phyloP scores from a whole-genome alignment of 2,888 invertebrate genomes.

The Acleris cristana region DNA sequence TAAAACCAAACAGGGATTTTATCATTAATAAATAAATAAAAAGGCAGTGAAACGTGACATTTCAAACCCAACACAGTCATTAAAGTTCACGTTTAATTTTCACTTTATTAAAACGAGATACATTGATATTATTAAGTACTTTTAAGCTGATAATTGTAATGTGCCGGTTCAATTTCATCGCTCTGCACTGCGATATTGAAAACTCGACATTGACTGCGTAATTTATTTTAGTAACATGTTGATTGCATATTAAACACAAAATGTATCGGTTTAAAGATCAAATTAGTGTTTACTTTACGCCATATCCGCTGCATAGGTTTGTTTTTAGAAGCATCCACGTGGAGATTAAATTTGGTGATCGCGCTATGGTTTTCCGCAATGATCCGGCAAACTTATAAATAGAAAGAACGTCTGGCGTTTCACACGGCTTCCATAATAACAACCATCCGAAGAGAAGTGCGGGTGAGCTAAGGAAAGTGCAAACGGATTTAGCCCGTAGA shows the following conservation, averaged over 20 bases:
- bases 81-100: too few relatives aligned
- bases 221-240: constrained; percentile 15
- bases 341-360: constrained; percentile 51
- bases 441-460: constrained; percentile 15
- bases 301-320: constrained; percentile 6
- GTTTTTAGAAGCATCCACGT: constrained; percentile 24
- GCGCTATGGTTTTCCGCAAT: constrained; percentile 48
- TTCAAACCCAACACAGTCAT: too few relatives aligned
- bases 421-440: constrained; percentile 44
- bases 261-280: constrained; percentile 6
- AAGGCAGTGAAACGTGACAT: too few relatives aligned
- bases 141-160: not conserved
- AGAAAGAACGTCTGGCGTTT: constrained; percentile 52
- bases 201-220: constrained; percentile 9
- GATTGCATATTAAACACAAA: constrained; percentile 13
- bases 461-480: not conserved
- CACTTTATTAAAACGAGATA: too few relatives aligned
- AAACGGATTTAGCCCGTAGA: constrained; percentile 1
- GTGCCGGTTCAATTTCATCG: not conserved
- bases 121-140: too few relatives aligned
- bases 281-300: constrained; percentile 14
- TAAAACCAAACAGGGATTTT: too few relatives aligned
- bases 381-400: constrained; percentile 54
- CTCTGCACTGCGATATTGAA: constrained; percentile 11
- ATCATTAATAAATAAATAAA: too few relatives aligned